Evolutionary conservation across 2,113 vertebrate genomes (phyloP).

Genomic region (Trachemys scripta): DNA sequence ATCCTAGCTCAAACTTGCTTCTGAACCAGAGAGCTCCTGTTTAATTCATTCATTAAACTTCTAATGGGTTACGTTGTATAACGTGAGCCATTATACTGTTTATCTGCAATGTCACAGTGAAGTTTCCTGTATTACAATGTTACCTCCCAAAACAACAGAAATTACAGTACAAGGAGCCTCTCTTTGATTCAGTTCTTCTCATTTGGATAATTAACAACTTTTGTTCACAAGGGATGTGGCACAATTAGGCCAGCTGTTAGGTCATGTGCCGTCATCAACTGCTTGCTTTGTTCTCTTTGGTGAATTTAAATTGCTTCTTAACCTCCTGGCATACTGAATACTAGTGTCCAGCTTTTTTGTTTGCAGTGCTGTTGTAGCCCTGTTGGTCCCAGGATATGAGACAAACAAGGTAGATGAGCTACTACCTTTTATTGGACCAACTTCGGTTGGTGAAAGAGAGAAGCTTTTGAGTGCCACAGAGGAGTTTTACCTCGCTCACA

Average conservation of each 20-base stretch:
- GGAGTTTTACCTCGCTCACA: neutral
- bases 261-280: neutral
- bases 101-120: neutral
- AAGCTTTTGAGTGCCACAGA: neutral
- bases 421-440: neutral
- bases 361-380: neutral
- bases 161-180: neutral
- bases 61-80: constrained; percentile 1
- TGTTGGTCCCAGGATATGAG: neutral
- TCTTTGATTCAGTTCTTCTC: neutral
- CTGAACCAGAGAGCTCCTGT: neutral
- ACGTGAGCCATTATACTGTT: neutral
- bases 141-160: neutral
- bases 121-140: constrained; percentile 4
- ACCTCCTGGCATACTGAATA: neutral
- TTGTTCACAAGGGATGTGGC: neutral
- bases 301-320: neutral
- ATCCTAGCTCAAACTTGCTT: neutral
- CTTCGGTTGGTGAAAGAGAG: neutral
- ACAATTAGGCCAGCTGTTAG: neutral
- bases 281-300: neutral
- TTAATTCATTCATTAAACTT: constrained; percentile 18
- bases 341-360: neutral
- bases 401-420: neutral
- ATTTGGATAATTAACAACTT: rapidly evolving